These are phyloP conservation scores for Melanophora roralis DNA, from an alignment of 2,888 invertebrate species.

Conservation along the genomic window DNA sequence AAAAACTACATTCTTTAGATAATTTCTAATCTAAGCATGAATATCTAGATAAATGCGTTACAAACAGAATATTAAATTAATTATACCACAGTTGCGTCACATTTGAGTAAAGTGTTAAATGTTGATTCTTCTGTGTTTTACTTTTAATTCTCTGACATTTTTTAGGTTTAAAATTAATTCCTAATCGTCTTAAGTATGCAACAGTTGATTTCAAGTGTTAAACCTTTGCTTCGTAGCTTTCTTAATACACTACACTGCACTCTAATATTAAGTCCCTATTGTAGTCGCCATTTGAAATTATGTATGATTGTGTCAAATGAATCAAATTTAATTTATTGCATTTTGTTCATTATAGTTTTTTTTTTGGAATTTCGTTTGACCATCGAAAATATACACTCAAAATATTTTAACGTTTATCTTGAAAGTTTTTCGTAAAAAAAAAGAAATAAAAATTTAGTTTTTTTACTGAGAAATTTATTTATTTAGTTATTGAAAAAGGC, in stretches of 20 bases:
- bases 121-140: conserved; percentile 20
- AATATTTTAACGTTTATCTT: no score
- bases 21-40: background rate
- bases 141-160: conserved; percentile 30
- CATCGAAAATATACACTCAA: no score
- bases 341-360: conserved; percentile 35
- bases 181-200: conserved; percentile 59
- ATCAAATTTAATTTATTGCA: conserved; percentile 60
- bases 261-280: background rate
- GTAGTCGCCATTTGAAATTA: conserved; percentile 21
- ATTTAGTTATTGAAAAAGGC: no score
- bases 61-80: conserved; percentile 20
- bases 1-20: background rate
- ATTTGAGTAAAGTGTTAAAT: background rate
- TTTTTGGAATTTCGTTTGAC: no score
- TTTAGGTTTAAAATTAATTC: conserved; percentile 51
- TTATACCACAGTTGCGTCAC: background rate
- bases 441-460: background rate
- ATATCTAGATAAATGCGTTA: conserved; percentile 2
- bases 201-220: conserved; percentile 52
- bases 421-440: no score
- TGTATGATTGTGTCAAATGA: conserved; percentile 30
- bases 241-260: background rate
- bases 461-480: no score
- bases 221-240: conserved; percentile 31